These are phyloP conservation scores for Brachionus rubens DNA, from an alignment of 1,140 invertebrate species.

Conservation along the genomic window DNA sequence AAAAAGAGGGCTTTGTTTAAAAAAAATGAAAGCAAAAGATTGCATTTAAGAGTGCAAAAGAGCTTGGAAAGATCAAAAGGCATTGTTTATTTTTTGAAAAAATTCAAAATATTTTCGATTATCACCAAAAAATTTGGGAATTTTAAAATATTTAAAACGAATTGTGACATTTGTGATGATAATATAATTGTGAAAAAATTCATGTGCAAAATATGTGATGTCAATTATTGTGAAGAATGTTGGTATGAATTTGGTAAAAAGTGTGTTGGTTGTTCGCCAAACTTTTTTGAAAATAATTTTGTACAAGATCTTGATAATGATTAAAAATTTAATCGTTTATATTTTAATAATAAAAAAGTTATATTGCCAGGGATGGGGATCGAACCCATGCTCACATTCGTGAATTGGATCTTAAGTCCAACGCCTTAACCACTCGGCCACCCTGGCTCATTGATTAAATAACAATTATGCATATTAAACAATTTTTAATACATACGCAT, in stretches of 20 bases:
- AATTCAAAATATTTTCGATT: neutral
- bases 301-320: too few species aligned
- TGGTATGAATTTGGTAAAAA: neutral
- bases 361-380: too few species aligned
- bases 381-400: too few species aligned
- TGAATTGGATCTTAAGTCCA: too few species aligned
- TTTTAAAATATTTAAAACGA: neutral
- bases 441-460: too few species aligned
- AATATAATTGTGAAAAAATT: neutral
- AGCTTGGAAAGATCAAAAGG: neutral
- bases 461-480: too few species aligned
- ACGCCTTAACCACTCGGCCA: too few species aligned
- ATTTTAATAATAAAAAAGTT: too few species aligned
- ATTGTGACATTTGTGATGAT: neutral
- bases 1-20: neutral
- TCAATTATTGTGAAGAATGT: slow-evolving; percentile 9
- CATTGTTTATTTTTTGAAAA: neutral
- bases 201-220: neutral
- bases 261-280: neutral
- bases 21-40: neutral
- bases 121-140: neutral
- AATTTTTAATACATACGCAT: neutral
- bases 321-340: too few species aligned
- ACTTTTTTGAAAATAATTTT: neutral
- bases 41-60: neutral